Evolutionary conservation across 2,113 vertebrate species (phyloP), one percentile per base, ranked within the genome.

Genomic region (Lipotes vexillifer): DNA sequence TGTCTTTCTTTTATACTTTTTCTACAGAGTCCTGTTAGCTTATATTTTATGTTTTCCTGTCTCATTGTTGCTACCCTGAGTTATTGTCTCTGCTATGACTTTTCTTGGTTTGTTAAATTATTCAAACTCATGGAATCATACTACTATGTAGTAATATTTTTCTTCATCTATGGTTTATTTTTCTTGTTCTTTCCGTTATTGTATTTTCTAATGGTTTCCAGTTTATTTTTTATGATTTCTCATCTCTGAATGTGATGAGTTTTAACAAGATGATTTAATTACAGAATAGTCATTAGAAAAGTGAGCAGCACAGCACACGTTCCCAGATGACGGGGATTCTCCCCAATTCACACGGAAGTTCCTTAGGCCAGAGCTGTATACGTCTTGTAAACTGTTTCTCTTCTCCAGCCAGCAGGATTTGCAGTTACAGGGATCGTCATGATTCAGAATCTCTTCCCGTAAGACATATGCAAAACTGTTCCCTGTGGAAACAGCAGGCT

Each of bases 41-140:
- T 8, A 3, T 21, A 59, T 69, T 88, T 61, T 59, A 27, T 93
- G 10, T 86, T 36, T 20, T 68, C 29, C 69, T 71, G 5, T 57
- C 33, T 96, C 15, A 14, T 25, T 8, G 44, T 81, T 88, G 18
- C 38, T 61, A 80, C 0, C 3, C 7, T 52, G 38, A 57, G 29
- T 46, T 69, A 83, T 15, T 33, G 4, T 6, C 23, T 95, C 12
- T 29, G 3, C 14, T 63, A 14, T 66, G 52, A 77, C 33, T 49
- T 92, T 74, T 96, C 12, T 46, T 36, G 27, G 46, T 71, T 93
- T 91, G 17, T n/a, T 96, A 90, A 78, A 33, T 52, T 96, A 69
- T 66, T 75, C 20, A 92, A 93, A 95, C 57, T 69, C 25, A 65
- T 25, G 44, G 15, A 72, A 77, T 1, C 27, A 23, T 33, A 29